Percentiles rank a stretch among this genome's conserved stretches.
These are phyloP conservation scores for Cephus pulcher DNA, from an alignment of 2,888 invertebrate genomes.

Conservation along the genomic window DNA sequence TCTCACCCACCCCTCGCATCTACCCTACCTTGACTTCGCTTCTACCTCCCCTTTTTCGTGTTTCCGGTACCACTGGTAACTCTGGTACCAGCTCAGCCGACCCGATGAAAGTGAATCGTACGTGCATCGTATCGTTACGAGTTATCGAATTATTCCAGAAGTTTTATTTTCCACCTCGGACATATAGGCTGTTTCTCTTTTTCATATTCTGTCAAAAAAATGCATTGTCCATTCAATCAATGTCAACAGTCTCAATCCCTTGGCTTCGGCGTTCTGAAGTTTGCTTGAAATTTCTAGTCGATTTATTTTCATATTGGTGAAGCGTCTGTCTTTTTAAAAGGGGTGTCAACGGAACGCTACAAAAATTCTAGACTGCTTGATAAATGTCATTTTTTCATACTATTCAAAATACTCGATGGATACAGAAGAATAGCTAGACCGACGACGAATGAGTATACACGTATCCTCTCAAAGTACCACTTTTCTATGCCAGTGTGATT, in stretches of 20 bases:
- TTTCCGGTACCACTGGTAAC: background rate
- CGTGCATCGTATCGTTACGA: background rate
- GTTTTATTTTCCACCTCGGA: background rate
- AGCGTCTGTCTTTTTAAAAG: background rate
- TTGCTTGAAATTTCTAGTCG: background rate
- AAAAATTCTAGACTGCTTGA: background rate
- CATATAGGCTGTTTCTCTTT: background rate
- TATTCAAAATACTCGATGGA: background rate
- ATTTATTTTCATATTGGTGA: background rate
- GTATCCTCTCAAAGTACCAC: background rate
- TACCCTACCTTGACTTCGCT: background rate
- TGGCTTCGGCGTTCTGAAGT: background rate
- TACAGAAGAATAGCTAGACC: background rate
- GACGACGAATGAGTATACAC: background rate
- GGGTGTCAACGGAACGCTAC: background rate
- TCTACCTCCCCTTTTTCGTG: background rate
- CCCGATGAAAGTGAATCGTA: background rate
- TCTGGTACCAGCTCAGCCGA: background rate
- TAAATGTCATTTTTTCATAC: background rate
- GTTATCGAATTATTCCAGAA: background rate
- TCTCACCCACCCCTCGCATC: conserved; percentile 34
- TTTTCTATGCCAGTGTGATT: background rate
- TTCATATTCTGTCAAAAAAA: background rate
- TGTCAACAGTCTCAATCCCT: background rate
- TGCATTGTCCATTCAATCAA: background rate